Conservation (phyloP, 2,113 vertebrate genomes). For the Epinephelus lanceolatus region DNA sequence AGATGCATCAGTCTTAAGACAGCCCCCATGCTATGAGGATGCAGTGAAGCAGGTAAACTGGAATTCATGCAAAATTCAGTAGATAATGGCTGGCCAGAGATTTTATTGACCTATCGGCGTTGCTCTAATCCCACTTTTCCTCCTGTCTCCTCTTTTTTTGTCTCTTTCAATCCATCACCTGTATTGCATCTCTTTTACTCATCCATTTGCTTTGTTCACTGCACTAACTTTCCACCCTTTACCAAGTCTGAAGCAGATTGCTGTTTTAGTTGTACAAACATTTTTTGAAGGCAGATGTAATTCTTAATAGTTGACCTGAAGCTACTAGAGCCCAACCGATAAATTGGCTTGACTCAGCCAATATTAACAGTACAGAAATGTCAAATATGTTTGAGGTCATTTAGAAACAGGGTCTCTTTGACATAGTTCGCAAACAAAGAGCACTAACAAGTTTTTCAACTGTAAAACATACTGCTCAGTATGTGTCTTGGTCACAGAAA, state of each 20-base stretch:
- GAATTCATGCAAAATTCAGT: constrained; percentile 48
- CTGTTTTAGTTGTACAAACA: background rate
- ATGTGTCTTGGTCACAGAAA: background rate
- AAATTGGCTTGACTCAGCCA: background rate
- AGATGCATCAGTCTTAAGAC: constrained; percentile 89
- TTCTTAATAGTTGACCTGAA: background rate
- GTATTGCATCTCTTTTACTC: constrained; percentile 29
- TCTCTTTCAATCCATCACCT: constrained; percentile 38
- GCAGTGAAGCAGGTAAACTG: constrained; percentile 94
- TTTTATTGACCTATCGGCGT: constrained; percentile 48
- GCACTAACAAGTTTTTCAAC: background rate
- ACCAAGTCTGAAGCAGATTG: constrained; percentile 13
- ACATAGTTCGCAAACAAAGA: background rate
- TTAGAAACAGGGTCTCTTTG: background rate
- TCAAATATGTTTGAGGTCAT: background rate
- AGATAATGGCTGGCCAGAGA: constrained; percentile 61
- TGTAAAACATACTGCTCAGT: background rate
- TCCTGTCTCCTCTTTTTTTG: constrained; percentile 30
- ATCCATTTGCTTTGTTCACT: constrained; percentile 55
- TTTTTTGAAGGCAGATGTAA: constrained; percentile 2
- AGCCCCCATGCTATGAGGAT: constrained; percentile 96
- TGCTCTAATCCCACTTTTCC: constrained; percentile 51
- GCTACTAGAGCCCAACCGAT: background rate
- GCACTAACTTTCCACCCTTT: constrained; percentile 47
- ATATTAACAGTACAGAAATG: background rate